A percentile compares a stretch with the other conserved stretches of the same genome.
Conservation (phyloP, 2,888 invertebrate species). For the Drosophila neonasuta region DNA sequence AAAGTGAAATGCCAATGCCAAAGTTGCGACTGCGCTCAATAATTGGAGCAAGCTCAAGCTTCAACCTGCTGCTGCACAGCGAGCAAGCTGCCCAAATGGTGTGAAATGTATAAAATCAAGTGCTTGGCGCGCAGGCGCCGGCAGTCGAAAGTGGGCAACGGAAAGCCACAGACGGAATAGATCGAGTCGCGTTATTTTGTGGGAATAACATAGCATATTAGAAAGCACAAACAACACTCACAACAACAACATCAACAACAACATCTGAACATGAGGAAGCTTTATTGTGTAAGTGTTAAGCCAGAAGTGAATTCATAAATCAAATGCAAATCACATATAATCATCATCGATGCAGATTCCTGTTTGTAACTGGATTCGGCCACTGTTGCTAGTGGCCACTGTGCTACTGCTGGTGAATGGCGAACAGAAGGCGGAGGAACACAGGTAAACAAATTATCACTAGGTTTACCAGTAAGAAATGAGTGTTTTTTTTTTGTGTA, state of each 20-base stretch:
- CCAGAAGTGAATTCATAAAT: slow-evolving; percentile 30
- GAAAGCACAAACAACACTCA: slow-evolving; percentile 4
- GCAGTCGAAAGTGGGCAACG: slow-evolving; percentile 60
- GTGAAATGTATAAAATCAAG: slow-evolving; percentile 68
- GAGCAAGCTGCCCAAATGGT: slow-evolving; percentile 17
- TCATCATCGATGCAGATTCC: slow-evolving; percentile 36
- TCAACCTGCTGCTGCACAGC: not conserved
- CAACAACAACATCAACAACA: not conserved
- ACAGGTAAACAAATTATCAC: slow-evolving; percentile 50
- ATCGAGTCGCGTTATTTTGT: slow-evolving; percentile 6
- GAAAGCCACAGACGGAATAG: slow-evolving; percentile 35
- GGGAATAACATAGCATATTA: slow-evolving; percentile 7
- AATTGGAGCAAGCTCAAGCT: slow-evolving; percentile 65
- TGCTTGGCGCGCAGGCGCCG: slow-evolving; percentile 71
- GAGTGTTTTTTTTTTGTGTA: too few species aligned
- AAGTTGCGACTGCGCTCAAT: slow-evolving; percentile 54
- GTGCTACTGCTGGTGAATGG: slow-evolving; percentile 36
- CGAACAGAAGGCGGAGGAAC: slow-evolving; percentile 65
- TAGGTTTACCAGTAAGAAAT: too few species aligned
- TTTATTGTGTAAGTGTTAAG: slow-evolving; percentile 70
- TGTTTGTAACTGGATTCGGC: slow-evolving; percentile 30
- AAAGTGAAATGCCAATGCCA: slow-evolving; percentile 77
- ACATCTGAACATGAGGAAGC: slow-evolving; percentile 63
- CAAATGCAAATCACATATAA: slow-evolving; percentile 31
- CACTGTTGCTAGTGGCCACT: slow-evolving; percentile 22